Percentiles rank a stretch among this genome's conserved stretches.
Evolutionary conservation across 2,888 invertebrate genomes (phyloP).

Genomic region (Sympetrum striolatum): DNA sequence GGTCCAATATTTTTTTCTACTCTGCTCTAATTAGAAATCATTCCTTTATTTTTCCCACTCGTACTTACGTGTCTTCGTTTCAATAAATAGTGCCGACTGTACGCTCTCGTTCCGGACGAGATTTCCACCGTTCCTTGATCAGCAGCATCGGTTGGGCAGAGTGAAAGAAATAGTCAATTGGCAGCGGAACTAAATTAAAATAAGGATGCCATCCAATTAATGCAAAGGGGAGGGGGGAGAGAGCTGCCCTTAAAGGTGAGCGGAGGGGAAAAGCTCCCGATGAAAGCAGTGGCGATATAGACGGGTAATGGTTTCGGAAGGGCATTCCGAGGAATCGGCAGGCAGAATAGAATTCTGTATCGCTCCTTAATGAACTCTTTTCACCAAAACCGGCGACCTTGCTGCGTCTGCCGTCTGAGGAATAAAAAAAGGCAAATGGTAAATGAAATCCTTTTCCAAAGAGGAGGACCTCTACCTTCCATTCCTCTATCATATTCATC

Average conservation of each 20-base stretch:
- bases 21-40: no score
- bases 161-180: not conserved
- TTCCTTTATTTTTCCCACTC: no score
- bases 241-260: not conserved
- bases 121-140: no score
- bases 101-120: no score
- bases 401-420: not conserved
- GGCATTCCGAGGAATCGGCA: not conserved
- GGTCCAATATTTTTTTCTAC: no score
- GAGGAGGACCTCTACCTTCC: not conserved
- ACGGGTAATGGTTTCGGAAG: not conserved
- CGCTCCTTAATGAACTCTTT: conserved; percentile 36
- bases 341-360: conserved; percentile 1
- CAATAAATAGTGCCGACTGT: no score
- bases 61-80: no score
- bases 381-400: conserved; percentile 14
- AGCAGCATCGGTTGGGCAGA: no score
- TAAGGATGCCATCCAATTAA: not conserved
- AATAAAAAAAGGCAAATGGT: conserved; percentile 16
- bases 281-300: not conserved
- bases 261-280: not conserved
- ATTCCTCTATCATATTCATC: not conserved
- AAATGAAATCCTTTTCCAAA: conserved; percentile 28
- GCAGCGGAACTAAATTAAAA: not conserved
- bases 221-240: not conserved